Percentiles rank a stretch among this genome's conserved stretches.
These are phyloP conservation scores for Cynaeus angustus DNA, from an alignment of 2,888 invertebrate species.

Conservation along the genomic window DNA sequence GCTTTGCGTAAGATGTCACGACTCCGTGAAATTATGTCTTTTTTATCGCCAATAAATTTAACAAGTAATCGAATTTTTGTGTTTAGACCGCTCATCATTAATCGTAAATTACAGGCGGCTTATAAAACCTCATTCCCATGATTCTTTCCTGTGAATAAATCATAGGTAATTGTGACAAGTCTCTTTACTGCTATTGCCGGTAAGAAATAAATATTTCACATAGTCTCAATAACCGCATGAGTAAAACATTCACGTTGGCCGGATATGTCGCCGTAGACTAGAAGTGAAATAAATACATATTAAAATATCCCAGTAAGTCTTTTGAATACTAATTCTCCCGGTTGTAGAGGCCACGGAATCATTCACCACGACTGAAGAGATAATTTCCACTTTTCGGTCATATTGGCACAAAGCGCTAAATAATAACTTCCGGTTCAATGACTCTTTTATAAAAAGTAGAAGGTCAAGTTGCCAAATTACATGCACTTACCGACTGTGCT, in stretches of 20 bases:
- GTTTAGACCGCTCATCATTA: not conserved
- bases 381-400: not conserved
- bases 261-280: slow-evolving; percentile 35
- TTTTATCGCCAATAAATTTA: not conserved
- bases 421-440: slow-evolving; percentile 35
- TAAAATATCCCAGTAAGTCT: slow-evolving; percentile 16
- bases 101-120: not conserved
- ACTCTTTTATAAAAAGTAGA: slow-evolving; percentile 8
- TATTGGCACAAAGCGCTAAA: not conserved
- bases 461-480: slow-evolving; percentile 23
- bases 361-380: not conserved
- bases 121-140: slow-evolving; percentile 1
- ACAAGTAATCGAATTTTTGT: not conserved
- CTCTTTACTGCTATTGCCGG: not conserved
- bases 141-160: not conserved
- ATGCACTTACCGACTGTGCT: slow-evolving; percentile 55
- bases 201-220: slow-evolving; percentile 1
- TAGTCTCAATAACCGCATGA: slow-evolving; percentile 7
- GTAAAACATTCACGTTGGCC: slow-evolving; percentile 34
- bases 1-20: too few relatives aligned
- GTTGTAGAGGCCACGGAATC: too few relatives aligned
- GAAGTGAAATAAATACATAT: slow-evolving; percentile 38
- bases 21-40: not conserved
- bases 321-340: slow-evolving; percentile 12
- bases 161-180: not conserved